Evolutionary conservation across 2,113 vertebrate genomes (phyloP).

Genomic region (Romanogobio albipinnatus): DNA sequence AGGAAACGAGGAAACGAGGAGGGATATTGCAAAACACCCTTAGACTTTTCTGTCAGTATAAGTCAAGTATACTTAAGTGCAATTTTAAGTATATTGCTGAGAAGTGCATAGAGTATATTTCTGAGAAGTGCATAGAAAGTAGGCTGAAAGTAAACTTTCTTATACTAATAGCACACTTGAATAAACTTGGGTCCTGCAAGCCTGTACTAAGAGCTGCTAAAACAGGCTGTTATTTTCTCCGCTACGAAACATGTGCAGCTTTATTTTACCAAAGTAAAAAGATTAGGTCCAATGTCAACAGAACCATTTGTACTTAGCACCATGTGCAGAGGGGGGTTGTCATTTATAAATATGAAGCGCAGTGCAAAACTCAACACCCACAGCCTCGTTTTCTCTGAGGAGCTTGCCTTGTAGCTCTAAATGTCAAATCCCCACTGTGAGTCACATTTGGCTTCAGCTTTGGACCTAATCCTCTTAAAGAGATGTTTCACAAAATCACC

Average conservation of each 20-base stretch:
- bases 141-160: too few species aligned
- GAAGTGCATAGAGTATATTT: too few species aligned
- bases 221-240: background rate
- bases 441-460: conserved; percentile 33
- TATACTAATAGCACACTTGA: too few species aligned
- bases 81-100: too few species aligned
- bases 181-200: background rate
- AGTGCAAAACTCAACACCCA: conserved; percentile 29
- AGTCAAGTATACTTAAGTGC: too few species aligned
- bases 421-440: conserved; percentile 37
- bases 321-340: conserved; percentile 4
- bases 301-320: background rate
- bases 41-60: too few species aligned
- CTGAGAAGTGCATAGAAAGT: too few species aligned
- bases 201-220: background rate
- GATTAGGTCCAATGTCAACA: background rate
- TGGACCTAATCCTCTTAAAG: background rate
- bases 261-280: conserved; percentile 3
- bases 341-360: conserved; percentile 10
- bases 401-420: background rate
- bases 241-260: background rate
- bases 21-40: too few species aligned
- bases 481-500: background rate
- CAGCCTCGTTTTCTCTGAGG: conserved; percentile 17
- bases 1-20: too few species aligned